Conservation (phyloP, 2,797 vertebrate genomes). For the Alauda arvensis region DNA sequence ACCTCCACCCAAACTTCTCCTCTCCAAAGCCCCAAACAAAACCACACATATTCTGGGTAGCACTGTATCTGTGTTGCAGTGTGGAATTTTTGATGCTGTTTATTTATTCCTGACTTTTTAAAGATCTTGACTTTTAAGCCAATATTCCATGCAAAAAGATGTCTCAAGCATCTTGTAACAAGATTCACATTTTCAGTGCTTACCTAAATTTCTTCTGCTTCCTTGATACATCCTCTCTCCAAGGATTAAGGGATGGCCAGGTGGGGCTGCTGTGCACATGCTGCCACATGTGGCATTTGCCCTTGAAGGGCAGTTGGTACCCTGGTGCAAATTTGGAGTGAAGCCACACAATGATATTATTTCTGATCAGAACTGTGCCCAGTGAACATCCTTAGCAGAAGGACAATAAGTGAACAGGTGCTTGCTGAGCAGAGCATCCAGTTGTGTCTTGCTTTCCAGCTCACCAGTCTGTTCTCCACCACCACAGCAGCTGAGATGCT, state of each 20-base stretch:
- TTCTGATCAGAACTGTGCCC: neutral
- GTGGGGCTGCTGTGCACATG: neutral
- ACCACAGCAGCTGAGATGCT: neutral
- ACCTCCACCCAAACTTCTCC: neutral
- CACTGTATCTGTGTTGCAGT: neutral
- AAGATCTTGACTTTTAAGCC: neutral
- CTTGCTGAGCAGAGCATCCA: neutral
- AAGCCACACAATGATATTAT: rapidly evolving
- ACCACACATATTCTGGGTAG: neutral
- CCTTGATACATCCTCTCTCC: neutral
- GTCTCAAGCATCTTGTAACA: neutral
- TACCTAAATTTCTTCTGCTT: neutral
- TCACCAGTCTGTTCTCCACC: neutral
- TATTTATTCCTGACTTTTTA: neutral
- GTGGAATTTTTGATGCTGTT: neutral
- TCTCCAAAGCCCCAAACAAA: neutral
- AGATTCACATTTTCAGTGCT: neutral
- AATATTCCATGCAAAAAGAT: neutral
- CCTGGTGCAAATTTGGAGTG: neutral
- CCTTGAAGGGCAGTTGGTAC: neutral
- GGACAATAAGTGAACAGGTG: neutral
- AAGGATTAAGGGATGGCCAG: neutral
- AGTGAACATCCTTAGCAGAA: neutral
- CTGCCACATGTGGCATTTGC: neutral
- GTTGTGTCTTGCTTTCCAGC: neutral